phyloP scores from a whole-genome alignment of 2,888 invertebrate species.

The Cephus pulcher region DNA sequence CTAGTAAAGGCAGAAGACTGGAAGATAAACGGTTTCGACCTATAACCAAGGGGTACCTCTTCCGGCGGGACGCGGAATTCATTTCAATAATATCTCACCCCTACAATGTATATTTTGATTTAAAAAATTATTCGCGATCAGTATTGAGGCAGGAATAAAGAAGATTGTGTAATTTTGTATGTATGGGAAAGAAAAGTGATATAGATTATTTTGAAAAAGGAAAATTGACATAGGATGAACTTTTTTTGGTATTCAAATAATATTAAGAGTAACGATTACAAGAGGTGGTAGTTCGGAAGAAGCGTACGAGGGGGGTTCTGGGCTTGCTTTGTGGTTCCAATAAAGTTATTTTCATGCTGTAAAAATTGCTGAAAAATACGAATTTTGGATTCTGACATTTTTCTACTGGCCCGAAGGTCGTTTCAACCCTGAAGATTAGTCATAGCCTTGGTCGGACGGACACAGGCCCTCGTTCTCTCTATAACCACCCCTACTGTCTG shows the following conservation, averaged over 20 bases:
- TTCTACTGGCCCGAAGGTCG: not conserved
- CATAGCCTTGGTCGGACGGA: constrained; percentile 14
- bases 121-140: not conserved
- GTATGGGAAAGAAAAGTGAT: not conserved
- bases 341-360: not conserved
- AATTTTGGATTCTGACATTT: not conserved
- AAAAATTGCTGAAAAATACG: not conserved
- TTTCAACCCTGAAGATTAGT: constrained; percentile 8
- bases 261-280: not conserved
- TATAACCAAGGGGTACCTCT: constrained; percentile 26
- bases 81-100: constrained; percentile 16
- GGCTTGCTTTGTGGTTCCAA: not conserved
- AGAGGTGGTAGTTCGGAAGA: not conserved
- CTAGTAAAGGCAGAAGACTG: constrained; percentile 30
- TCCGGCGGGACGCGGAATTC: constrained; percentile 12
- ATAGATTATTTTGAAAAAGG: too few species aligned
- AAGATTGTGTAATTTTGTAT: not conserved
- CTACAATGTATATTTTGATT: not conserved
- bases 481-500: constrained; percentile 11
- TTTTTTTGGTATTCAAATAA: not conserved
- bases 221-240: not conserved
- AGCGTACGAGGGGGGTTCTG: not conserved
- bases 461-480: not conserved
- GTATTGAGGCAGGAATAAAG: not conserved
- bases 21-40: constrained; percentile 58